phyloP scores from a whole-genome alignment of 2,113 vertebrate genomes.

The Crotophaga sulcirostris region DNA sequence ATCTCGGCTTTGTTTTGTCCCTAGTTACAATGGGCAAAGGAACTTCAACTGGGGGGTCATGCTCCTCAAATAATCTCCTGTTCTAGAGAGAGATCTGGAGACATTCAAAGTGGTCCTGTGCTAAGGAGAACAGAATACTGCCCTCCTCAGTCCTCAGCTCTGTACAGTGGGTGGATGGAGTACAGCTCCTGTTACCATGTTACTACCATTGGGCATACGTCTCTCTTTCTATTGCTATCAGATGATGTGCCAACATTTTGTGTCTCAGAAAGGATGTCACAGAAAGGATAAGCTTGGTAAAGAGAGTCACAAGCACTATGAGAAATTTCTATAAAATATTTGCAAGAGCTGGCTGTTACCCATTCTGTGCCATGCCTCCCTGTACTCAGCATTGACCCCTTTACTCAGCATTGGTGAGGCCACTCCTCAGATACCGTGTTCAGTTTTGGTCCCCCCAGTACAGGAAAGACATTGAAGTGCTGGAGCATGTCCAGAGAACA shows the following conservation, averaged over 20 bases:
- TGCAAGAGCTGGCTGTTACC: background rate
- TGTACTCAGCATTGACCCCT: no score
- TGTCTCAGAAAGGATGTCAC: background rate
- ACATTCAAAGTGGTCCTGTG: background rate
- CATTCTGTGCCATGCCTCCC: background rate
- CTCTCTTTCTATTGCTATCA: background rate
- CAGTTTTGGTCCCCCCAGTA: no score
- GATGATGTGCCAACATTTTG: background rate
- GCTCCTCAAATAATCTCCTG: background rate
- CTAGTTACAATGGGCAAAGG: background rate
- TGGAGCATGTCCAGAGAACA: no score
- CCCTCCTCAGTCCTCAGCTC: background rate
- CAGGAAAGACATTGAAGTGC: no score
- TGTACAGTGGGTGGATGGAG: no score
- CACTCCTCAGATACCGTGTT: no score
- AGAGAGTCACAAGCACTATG: background rate
- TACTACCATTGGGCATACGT: background rate
- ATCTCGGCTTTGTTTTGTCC: background rate
- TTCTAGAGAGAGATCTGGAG: background rate
- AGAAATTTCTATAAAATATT: background rate
- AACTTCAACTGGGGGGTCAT: background rate
- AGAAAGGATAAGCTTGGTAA: background rate
- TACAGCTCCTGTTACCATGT: background rate
- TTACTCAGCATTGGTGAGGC: no score
- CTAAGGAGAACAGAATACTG: background rate